phyloP scores from a whole-genome alignment of 2,113 vertebrate species.

The Cavia porcellus region DNA sequence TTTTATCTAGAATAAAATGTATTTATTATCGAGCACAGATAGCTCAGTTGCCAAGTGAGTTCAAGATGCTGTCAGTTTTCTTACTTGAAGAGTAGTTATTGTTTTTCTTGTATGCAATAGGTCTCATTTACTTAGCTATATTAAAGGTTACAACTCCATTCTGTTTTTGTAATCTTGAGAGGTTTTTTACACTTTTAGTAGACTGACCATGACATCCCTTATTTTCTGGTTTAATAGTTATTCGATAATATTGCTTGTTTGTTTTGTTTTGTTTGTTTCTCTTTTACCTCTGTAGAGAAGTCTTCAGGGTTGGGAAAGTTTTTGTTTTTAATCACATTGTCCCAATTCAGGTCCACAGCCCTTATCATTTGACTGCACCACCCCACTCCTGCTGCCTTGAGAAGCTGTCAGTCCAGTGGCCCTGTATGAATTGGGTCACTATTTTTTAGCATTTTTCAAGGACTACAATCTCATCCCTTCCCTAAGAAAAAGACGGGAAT shows the following conservation, averaged over 20 bases:
- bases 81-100: not conserved
- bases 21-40: not conserved
- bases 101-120: not conserved
- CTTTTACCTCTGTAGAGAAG: not conserved
- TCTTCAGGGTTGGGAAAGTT: not conserved
- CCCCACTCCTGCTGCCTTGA: not conserved
- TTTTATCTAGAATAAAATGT: not conserved
- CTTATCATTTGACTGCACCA: not conserved
- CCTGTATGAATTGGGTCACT: not conserved
- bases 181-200: not conserved
- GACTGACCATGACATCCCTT: not conserved
- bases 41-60: not conserved
- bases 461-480: not conserved
- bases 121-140: not conserved
- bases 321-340: slow-evolving; percentile 11
- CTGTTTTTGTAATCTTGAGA: not conserved
- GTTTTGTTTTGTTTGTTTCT: not conserved
- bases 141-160: not conserved
- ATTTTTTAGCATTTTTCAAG: not conserved
- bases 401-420: not conserved
- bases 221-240: not conserved
- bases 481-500: not conserved
- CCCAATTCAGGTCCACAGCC: not conserved
- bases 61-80: not conserved
- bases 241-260: not conserved